phyloP scores from a whole-genome alignment of 2,888 invertebrate species.

The Carpatolechia fugitivella region DNA sequence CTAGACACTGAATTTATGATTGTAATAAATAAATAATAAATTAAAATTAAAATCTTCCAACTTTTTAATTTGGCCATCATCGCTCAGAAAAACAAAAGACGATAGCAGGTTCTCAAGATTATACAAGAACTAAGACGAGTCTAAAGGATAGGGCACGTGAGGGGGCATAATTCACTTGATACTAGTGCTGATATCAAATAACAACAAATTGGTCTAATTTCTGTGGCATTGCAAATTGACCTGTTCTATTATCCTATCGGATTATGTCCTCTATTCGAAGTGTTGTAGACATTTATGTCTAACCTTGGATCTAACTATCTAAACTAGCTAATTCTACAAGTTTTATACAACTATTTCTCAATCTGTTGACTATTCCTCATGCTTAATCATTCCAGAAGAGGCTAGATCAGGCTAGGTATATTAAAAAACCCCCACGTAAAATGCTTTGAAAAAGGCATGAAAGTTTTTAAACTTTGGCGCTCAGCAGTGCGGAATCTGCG shows the following conservation, averaged over 20 bases:
- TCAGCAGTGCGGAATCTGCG: no score
- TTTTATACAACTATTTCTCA: no score
- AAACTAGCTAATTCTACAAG: no score
- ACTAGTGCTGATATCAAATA: constrained; percentile 8
- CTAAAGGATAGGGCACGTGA: no score
- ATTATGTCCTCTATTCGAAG: not conserved
- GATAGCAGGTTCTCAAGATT: not conserved
- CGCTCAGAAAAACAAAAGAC: not conserved
- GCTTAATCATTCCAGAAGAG: no score
- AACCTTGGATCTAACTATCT: no score
- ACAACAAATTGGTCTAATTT: constrained; percentile 15
- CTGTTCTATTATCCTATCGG: constrained; percentile 4
- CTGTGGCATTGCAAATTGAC: not conserved
- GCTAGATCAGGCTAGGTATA: no score
- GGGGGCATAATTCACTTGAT: not conserved
- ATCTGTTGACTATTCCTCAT: no score
- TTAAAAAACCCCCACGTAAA: no score
- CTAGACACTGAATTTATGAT: constrained; percentile 20
- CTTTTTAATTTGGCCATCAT: not conserved
- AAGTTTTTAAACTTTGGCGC: no score
- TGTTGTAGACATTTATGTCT: no score
- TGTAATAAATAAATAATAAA: not conserved
- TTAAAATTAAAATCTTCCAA: not conserved
- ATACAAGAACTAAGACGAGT: not conserved
- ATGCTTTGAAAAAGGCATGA: no score